Base-by-base conservation (phyloP, 2,113 vertebrate species). In the Anguilla japonica region DNA sequence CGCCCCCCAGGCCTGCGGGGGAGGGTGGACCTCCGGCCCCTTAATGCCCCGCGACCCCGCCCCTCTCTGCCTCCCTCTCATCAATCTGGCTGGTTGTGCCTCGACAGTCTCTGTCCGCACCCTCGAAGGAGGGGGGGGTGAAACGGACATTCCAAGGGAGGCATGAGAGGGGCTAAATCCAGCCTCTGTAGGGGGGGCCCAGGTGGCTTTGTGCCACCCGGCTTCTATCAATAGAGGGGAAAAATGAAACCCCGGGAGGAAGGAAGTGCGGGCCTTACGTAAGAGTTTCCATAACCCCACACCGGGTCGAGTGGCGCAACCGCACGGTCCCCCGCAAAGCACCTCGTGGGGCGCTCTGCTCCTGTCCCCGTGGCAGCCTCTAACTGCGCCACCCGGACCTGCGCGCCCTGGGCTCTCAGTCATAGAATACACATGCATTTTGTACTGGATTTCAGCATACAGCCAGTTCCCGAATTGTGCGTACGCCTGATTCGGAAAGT, bases 41-140 rank as follows among this genome's bases (percentile, higher is more conserved):
- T 50, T n/a, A n/a, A 79, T 67, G 34, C 60, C 85, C 79, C 79
- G 41, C n/a, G 80, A 82, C 57, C 85, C 56, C 15, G 40, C 5
- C 13, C n/a, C 26, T 75, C 29, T 26, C 60, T 3, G 5, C 15
- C n/a, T 29, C n/a, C 22, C 1, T 75, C 71, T 75, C 71, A 75
- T 75, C 71, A 75, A 34, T 34, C 26, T 34, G n/a, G 11, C 26
- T 75, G 9, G 18, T 18, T 46, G 60, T 7, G 29, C 60, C 16
- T 41, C 39, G 85, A 40, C 60, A 40, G 50, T 46, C 81, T 29
- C 39, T 83, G 83, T 84, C 83, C 71, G 34, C 40, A 34, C 41
- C 34, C 14, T 2, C 5, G 43, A 2, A 5, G 34, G 34, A 39
- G 18, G 2, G 5, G 13, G 50, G 18, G 2, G 7, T 6, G 4